Base-by-base conservation (phyloP, 1,140 invertebrate genomes). In the Hermetia illucens region DNA sequence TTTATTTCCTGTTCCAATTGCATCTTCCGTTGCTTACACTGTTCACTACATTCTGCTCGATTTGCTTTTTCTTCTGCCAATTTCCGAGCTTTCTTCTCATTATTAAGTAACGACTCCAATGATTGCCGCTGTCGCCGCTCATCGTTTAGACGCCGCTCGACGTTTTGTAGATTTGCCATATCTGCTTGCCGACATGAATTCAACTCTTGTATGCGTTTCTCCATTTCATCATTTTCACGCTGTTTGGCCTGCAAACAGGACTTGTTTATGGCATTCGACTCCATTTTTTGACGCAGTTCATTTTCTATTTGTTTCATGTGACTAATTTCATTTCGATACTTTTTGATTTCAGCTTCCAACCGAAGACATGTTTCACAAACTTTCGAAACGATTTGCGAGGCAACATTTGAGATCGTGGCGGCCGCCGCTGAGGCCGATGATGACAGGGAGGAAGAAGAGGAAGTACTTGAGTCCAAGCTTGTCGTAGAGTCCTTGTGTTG, bases 101-200 rank as follows among this genome's bases (percentile, higher is more conserved):
- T 69, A 35, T 70, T 64, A 24, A 92, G 62, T 53, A 91, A 85
- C 39, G 75, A 68, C 59, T 94, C 89, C 18, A 78, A 68, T 13
- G 71, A 67, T 33, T 70, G 68, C 44, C 82, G 73, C 47, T 76
- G 68, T 48, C 85, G 78, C 21, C 82, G 69, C 59, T 94, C 90
- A 42, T 95, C 90, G 34, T 74, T 74, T 34, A 94, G 65, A 42
- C 82, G 74, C 44, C 84, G 76, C 61, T 95, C 89, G 43, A 85
- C 58, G 17, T 69, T 67, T 29, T 72, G 67, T 45, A 92, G 66
- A 33, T 74, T 72, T 46, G 84, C 75, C 59, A 85, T 84, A 50
- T 91, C 87, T 41, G 75, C 65, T 58, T 84, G 78, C 37, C 82
- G 71, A 27, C 73, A 71, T 40, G 72, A 74, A 22, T 76, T 70